Conservation (phyloP, 2,888 invertebrate species). For the Alsophila aescularia region DNA sequence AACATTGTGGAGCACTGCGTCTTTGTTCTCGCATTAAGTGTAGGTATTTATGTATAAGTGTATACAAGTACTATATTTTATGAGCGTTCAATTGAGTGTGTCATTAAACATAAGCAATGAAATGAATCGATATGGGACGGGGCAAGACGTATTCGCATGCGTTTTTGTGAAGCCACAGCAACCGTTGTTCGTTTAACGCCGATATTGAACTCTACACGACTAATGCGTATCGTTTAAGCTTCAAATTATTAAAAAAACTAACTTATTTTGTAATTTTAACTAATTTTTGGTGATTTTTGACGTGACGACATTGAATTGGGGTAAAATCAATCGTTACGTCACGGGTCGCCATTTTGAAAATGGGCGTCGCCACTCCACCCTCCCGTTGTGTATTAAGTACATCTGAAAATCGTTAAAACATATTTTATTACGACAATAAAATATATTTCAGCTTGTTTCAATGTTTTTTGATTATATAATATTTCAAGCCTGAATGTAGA, state of each 20-base stretch:
- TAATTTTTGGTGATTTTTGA: slow-evolving; percentile 6
- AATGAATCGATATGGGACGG: background rate
- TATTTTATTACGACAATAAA: slow-evolving; percentile 6
- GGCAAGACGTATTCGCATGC: background rate
- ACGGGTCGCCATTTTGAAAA: slow-evolving; percentile 72
- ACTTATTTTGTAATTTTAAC: background rate
- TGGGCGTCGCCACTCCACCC: slow-evolving; percentile 54
- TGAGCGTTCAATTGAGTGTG: background rate
- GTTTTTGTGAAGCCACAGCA: background rate
- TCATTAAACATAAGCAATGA: background rate
- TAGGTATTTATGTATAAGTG: too few species aligned
- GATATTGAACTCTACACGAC: slow-evolving; percentile 4
- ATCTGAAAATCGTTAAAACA: slow-evolving; percentile 22
- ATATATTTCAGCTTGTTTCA: background rate
- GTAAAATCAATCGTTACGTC: slow-evolving; percentile 34
- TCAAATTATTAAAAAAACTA: background rate
- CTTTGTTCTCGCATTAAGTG: too few species aligned
- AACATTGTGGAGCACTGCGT: too few species aligned
- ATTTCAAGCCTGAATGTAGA: background rate
- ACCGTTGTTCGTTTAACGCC: background rate
- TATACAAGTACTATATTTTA: too few species aligned
- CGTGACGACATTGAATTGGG: background rate
- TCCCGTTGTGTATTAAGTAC: slow-evolving; percentile 18
- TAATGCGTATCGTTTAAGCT: background rate
- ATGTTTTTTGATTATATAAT: background rate